Evolutionary conservation across 2,888 invertebrate species (phyloP), one percentile per base, ranked within the genome.

Genomic region (Ochlodes sylvanus): DNA sequence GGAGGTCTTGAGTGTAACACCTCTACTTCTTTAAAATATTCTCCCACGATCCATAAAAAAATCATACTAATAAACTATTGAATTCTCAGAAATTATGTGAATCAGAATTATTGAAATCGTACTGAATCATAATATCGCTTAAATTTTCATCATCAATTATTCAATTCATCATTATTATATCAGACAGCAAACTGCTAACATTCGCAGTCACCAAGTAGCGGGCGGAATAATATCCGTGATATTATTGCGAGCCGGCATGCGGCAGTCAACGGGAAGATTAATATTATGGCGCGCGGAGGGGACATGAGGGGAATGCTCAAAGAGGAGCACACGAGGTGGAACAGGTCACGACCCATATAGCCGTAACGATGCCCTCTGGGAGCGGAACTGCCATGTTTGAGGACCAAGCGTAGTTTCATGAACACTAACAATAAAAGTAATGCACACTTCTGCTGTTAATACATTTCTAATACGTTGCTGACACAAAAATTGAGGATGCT

Each of bases 341-440:
- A 64, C 70, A 74, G 77, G 77, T 74, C 77, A 71, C 74, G 80
- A 80, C 80, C 80, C 71, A 80, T 69, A 75, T 76, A 78, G 61
- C 73, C 54, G 72, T 75, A 77, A 77, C 75, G 76, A 76, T 71
- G 72, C 74, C 73, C 75, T 68, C 57, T 65, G 75, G 74, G 75
- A 73, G 67, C 21, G 57, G 41, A 64, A 54, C 63, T 44, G 19
- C 17, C 50, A 44, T 34, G 10, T 44, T 27, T 21, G 42, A 15
- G 32, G 21, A 55, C 27, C 14, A 17, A 32, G 7, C 42, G 32
- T 17, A 42, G 6, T 63, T 42, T 55, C 42, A 63, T 44, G 12
- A 42, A 12, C 15, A 38, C 5, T 21, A 58, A 42, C 21, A 6
- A 42, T 17, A 41, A 19, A 41, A 41, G 41, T 17, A 50, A 19